A percentile compares a stretch with the other conserved stretches of the same genome.
phyloP scores from a whole-genome alignment of 2,113 vertebrate species.

The Podarcis raffonei region DNA sequence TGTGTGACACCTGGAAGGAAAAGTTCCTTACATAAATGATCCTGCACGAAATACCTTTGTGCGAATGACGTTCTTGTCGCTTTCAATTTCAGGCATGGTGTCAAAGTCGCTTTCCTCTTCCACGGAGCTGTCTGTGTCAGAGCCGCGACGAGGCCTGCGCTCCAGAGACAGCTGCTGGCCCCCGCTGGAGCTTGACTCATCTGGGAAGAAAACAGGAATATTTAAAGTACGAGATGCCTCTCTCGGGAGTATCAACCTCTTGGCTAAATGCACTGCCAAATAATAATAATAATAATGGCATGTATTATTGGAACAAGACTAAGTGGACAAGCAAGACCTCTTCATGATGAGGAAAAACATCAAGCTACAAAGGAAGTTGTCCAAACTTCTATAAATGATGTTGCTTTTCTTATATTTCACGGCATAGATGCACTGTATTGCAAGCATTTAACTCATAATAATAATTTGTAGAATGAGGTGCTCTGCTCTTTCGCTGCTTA shows the following conservation, averaged over 20 bases:
- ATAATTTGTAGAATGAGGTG: background rate
- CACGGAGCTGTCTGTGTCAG: conserved; percentile 82
- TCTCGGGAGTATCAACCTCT: background rate
- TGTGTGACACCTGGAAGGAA: background rate
- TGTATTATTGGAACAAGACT: no score
- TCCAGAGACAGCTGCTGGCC: conserved; percentile 58
- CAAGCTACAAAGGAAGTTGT: no score
- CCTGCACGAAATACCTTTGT: conserved; percentile 74
- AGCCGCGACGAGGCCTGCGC: conserved; percentile 36
- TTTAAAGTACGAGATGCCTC: background rate
- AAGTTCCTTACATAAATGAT: background rate
- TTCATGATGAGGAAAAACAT: no score
- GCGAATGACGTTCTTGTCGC: conserved; percentile 80
- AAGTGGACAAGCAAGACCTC: no score
- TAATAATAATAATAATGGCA: no score
- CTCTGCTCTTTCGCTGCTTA: background rate
- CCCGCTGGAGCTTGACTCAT: conserved; percentile 74
- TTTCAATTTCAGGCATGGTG: conserved; percentile 82
- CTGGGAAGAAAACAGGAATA: conserved; percentile 58
- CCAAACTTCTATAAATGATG: no score
- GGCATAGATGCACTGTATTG: no score
- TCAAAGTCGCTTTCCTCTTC: conserved; percentile 83
- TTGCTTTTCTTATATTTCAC: no score
- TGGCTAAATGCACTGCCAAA: background rate
- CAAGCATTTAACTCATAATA: no score